Percentiles rank a stretch among this genome's conserved stretches.
Evolutionary conservation across 2,113 vertebrate genomes (phyloP).

Genomic region (Actenoides lindsayi): DNA sequence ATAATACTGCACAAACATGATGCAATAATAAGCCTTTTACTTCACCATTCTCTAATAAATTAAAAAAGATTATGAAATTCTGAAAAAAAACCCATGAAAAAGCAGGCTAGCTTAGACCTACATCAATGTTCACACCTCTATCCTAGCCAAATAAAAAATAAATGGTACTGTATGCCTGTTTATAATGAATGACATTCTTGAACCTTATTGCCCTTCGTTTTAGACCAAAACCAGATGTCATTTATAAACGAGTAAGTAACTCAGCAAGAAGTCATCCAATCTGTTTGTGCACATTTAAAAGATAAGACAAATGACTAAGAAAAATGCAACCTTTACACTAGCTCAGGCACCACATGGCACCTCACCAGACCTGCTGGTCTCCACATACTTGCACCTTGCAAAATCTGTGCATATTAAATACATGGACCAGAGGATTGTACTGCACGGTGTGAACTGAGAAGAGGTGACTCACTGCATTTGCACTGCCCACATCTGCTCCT

Average conservation of each 20-base stretch:
- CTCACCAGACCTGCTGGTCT: neutral
- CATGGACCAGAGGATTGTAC: neutral
- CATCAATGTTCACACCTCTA: neutral
- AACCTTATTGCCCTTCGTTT: neutral
- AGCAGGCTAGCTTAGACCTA: neutral
- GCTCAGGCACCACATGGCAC: neutral
- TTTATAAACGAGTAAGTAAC: neutral
- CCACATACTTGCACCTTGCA: neutral
- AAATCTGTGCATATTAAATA: neutral
- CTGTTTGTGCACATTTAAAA: neutral
- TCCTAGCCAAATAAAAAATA: neutral
- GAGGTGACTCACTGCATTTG: neutral
- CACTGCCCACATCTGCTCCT: neutral
- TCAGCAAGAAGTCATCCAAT: neutral
- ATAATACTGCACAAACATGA: neutral
- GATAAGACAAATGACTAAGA: neutral
- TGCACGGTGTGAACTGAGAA: neutral
- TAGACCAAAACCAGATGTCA: neutral
- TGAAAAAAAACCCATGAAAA: neutral
- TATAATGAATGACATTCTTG: neutral
- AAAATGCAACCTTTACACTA: neutral
- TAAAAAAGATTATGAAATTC: neutral
- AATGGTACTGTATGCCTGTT: neutral
- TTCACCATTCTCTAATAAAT: neutral
- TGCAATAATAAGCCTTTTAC: neutral